Percentiles rank a stretch among this genome's conserved stretches.
Evolutionary conservation across 2,797 vertebrate genomes (phyloP).

Genomic region (Typhlichthys subterraneus): DNA sequence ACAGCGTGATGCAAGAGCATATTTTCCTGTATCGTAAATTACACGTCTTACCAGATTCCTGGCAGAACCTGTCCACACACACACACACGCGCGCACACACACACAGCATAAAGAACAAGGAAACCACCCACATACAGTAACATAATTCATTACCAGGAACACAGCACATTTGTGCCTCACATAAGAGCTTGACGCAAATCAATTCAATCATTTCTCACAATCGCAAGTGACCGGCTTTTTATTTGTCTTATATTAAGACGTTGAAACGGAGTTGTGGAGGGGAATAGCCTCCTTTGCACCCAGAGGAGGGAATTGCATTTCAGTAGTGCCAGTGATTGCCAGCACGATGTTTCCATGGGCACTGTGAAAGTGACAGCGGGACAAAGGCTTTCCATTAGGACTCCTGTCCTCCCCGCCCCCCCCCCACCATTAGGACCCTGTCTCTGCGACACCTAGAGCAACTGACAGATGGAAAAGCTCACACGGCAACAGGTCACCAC

Average conservation of each 20-base stretch:
- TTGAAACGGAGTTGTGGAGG: too few species aligned
- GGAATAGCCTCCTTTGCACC: too few species aligned
- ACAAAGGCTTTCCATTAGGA: conserved; percentile 75
- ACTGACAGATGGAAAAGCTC: conserved; percentile 56
- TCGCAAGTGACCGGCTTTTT: too few species aligned
- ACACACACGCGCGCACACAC: too few species aligned
- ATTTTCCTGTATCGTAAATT: too few species aligned
- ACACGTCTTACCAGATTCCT: too few species aligned
- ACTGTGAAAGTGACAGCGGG: conserved; percentile 71
- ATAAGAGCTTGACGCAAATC: too few species aligned
- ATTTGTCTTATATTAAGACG: too few species aligned
- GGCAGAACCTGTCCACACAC: neutral
- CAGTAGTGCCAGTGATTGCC: conserved; percentile 26
- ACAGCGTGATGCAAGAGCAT: too few species aligned
- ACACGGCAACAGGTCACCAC: conserved; percentile 16
- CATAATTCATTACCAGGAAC: neutral
- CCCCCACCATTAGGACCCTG: conserved; percentile 63
- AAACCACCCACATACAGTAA: neutral
- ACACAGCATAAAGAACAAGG: neutral
- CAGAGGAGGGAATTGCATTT: too few species aligned
- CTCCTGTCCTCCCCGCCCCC: conserved; percentile 54
- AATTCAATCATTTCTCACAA: too few species aligned
- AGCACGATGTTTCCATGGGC: conserved; percentile 64
- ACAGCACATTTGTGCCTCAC: neutral
- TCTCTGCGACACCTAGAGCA: conserved; percentile 55